phyloP scores from a whole-genome alignment of 2,113 vertebrate species.

The Syngnathus scovelli region DNA sequence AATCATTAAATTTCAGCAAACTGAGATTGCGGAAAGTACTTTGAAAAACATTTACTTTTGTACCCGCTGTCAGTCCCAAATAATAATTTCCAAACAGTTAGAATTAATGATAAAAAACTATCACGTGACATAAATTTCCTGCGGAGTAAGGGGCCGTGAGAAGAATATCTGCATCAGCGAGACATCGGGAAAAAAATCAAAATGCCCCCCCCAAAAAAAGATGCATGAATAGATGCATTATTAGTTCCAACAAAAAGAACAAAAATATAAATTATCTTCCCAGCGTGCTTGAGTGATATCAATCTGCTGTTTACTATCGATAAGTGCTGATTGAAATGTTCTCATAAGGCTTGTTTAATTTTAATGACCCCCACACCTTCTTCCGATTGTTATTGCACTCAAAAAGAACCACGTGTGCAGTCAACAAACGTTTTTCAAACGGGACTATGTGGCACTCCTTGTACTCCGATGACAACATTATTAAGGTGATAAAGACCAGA shows the following conservation, averaged over 20 bases:
- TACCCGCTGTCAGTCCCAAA: neutral
- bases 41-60: neutral
- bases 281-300: slow-evolving; percentile 20
- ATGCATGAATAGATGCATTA: neutral
- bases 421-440: neutral
- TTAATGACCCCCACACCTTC: too few species aligned
- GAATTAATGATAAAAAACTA: neutral
- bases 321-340: slow-evolving; percentile 37
- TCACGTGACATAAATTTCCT: neutral
- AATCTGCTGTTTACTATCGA: slow-evolving; percentile 31
- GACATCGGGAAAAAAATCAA: neutral
- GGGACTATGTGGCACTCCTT: too few species aligned
- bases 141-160: neutral
- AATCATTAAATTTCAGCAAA: neutral
- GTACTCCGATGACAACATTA: neutral
- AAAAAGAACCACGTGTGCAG: neutral
- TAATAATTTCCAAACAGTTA: neutral
- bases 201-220: neutral
- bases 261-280: neutral
- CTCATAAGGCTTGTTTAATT: slow-evolving; percentile 10
- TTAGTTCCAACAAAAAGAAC: neutral
- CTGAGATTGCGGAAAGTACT: neutral
- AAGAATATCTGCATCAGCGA: neutral
- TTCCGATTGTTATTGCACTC: neutral
- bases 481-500: neutral